Evolutionary conservation across 2,888 invertebrate species (phyloP), one percentile per base, ranked within the genome.

Genomic region (Orthosia gothica): DNA sequence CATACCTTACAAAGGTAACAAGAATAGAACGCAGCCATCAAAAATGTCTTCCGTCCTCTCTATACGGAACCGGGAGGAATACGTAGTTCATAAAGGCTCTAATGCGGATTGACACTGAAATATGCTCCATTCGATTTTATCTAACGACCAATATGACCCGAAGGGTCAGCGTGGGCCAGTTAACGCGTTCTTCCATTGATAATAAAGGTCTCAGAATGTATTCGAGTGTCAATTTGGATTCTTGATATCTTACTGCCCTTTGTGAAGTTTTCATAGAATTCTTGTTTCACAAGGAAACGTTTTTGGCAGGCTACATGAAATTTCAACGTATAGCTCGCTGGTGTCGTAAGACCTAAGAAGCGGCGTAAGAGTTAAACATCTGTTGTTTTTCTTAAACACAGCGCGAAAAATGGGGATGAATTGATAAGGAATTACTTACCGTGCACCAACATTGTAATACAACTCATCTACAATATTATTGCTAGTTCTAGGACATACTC

Each of bases 51-150:
- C 52, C 13, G 15, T n/a, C 50, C 45, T 59, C 62, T 55, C 20
- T 40, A 26, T 23, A 64, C 23, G 12, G 50, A 50, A 68, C 23
- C 11, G 49, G 26, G 50, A 69, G 45, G 69, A 54, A 70, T 69
- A 75, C 32, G 68, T 9, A 58, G 54, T 70, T 79, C 72, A 61
- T 74, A 76, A 82, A 79, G 76, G 63, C 20, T 72, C 57, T n/a
- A 70, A 76, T 82, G 59, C 59, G 63, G 74, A 82, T 79, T 76
- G 83, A 86, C 80, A 67, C 62, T 73, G 74, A 80, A 85, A 74
- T 85, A 84, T 85, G 68, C 57, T 58, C 76, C 63, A 83, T 79
- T 77, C 61, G 70, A 80, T 83, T 84, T 77, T 74, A 79, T 79
- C 69, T 75, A 74, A 83, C 73, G 68, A 69, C 68, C 83, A 76